phyloP scores from a whole-genome alignment of 2,113 vertebrate genomes.

The Eubucco bourcierii region DNA sequence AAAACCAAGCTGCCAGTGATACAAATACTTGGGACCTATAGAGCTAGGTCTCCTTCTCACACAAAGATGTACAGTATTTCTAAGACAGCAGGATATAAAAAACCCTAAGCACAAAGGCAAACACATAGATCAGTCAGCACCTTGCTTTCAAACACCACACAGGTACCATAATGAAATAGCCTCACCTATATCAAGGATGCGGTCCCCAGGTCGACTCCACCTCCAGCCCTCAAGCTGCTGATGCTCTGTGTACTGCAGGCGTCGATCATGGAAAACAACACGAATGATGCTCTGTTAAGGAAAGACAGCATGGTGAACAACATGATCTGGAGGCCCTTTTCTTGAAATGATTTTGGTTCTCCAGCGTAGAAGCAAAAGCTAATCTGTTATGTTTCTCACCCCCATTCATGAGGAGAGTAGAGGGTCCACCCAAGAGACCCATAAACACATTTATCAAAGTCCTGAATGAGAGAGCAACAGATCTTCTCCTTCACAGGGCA shows the following conservation, averaged over 20 bases:
- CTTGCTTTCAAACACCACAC: background rate
- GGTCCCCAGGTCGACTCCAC: conserved; percentile 93
- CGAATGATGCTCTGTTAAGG: conserved; percentile 88
- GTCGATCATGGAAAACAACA: conserved; percentile 92
- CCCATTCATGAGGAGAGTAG: background rate
- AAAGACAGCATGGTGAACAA: background rate
- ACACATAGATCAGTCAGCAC: background rate
- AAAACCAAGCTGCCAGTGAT: background rate
- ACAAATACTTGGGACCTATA: background rate
- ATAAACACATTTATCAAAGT: background rate
- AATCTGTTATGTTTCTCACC: background rate
- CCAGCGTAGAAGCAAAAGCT: conserved; percentile 26
- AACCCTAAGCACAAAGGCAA: background rate
- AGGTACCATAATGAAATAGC: background rate
- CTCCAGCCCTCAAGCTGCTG: conserved; percentile 95
- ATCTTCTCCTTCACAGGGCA: background rate
- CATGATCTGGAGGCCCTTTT: background rate
- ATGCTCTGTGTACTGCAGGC: conserved; percentile 92
- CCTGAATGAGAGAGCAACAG: background rate
- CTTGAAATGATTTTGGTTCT: conserved; percentile 1
- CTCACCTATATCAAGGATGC: conserved; percentile 93
- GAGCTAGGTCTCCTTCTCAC: background rate
- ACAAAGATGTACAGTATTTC: background rate
- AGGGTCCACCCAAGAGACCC: conserved; percentile 16
- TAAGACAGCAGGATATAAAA: background rate